phyloP scores from a whole-genome alignment of 2,113 vertebrate species.

The Anhinga anhinga region DNA sequence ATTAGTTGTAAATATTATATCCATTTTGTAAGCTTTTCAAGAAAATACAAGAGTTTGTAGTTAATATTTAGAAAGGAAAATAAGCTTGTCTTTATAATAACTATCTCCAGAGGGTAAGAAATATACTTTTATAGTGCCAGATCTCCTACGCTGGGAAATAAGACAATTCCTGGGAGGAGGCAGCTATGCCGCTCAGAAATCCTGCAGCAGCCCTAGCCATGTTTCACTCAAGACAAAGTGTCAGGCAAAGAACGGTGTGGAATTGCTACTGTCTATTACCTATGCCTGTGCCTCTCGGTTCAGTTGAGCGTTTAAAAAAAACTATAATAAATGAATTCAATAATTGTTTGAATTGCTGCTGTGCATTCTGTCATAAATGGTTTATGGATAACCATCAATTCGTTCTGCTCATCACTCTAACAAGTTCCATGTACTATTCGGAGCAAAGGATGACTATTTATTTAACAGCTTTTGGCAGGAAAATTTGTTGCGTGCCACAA shows the following conservation, averaged over 20 bases:
- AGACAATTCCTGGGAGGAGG: constrained; percentile 30
- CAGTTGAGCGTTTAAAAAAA: constrained; percentile 17
- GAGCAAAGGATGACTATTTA: constrained; percentile 78
- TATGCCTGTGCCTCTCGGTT: constrained; percentile 29
- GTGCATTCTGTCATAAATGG: constrained; percentile 71
- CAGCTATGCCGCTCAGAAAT: constrained; percentile 43
- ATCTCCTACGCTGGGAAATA: constrained; percentile 1
- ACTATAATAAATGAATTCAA: constrained; percentile 57
- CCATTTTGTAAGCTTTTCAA: background rate
- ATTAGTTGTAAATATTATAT: background rate
- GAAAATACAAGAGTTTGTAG: background rate
- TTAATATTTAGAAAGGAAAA: constrained; percentile 46
- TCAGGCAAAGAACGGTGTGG: background rate
- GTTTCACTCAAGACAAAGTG: constrained; percentile 33
- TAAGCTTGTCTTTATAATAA: constrained; percentile 47
- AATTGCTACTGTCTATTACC: constrained; percentile 51
- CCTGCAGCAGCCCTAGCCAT: constrained; percentile 25
- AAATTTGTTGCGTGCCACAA: constrained; percentile 82
- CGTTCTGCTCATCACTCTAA: constrained; percentile 77
- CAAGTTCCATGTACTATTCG: constrained; percentile 72
- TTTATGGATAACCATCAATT: constrained; percentile 81
- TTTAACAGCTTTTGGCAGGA: constrained; percentile 83
- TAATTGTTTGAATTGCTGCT: constrained; percentile 72
- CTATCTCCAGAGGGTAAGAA: constrained; percentile 15
- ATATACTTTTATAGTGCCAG: constrained; percentile 5